A percentile compares a stretch with the other conserved stretches of the same genome.
These are phyloP conservation scores for Acrocyrtus sp. DNA, from an alignment of 2,888 invertebrate genomes.

Conservation along the genomic window DNA sequence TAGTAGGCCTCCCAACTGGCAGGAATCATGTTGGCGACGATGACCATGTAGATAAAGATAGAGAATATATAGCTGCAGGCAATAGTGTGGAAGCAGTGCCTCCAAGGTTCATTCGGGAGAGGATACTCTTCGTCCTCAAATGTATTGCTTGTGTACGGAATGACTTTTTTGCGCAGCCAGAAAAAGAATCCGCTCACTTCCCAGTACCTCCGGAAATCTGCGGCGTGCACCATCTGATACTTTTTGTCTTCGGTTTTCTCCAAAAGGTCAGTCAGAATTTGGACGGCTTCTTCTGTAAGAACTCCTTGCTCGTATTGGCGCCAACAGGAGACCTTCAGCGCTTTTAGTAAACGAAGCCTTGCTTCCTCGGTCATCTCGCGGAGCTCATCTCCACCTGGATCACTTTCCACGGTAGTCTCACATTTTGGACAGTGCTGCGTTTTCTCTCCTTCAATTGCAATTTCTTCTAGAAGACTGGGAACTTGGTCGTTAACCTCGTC, in stretches of 20 bases:
- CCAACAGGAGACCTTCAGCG: conserved; percentile 73
- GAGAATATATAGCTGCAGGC: conserved; percentile 67
- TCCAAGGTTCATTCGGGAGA: conserved; percentile 6
- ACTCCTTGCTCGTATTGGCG: conserved; percentile 74
- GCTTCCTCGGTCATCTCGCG: conserved; percentile 73
- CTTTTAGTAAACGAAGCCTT: conserved; percentile 72
- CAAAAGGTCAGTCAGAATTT: conserved; percentile 70
- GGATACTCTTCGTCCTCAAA: conserved; percentile 13
- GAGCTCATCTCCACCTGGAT: conserved; percentile 72
- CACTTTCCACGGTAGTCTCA: conserved; percentile 66
- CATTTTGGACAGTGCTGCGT: conserved; percentile 15
- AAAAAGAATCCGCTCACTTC: conserved; percentile 32
- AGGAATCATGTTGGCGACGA: conserved; percentile 60
- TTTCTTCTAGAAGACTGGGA: conserved; percentile 17
- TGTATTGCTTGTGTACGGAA: conserved; percentile 11
- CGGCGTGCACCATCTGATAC: conserved; percentile 48
- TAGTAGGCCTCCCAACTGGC: conserved; percentile 66
- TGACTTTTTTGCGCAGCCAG: conserved; percentile 10
- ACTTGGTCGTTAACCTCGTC: not conserved
- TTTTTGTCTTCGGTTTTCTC: conserved; percentile 69
- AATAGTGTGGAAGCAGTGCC: conserved; percentile 40
- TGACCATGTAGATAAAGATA: conserved; percentile 56
- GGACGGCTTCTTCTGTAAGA: conserved; percentile 72
- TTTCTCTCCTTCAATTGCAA: not conserved
- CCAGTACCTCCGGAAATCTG: conserved; percentile 54